These are phyloP conservation scores for Dicentrarchus labrax DNA, from an alignment of 2,113 vertebrate species.

Conservation along the genomic window DNA sequence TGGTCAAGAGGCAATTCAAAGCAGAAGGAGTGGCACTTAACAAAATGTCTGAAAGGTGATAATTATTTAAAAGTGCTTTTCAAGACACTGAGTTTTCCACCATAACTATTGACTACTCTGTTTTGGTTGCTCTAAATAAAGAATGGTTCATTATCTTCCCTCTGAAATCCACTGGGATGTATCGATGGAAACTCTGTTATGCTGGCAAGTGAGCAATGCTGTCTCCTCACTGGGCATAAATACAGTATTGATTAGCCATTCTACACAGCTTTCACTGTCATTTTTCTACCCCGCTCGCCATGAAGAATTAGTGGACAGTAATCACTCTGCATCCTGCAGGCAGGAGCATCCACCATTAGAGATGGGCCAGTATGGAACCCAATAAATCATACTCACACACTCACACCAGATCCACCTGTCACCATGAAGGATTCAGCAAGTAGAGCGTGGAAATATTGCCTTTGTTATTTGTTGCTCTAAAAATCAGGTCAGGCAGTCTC, in stretches of 20 bases:
- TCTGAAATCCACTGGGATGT: conserved; percentile 66
- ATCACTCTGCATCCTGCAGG: conserved; percentile 80
- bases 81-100: conserved; percentile 53
- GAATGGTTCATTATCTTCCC: conserved; percentile 75
- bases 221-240: conserved; percentile 81
- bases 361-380: conserved; percentile 50
- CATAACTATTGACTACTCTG: conserved; percentile 65
- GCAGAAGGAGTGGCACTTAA: conserved; percentile 23
- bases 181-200: conserved; percentile 78
- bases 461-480: conserved; percentile 70
- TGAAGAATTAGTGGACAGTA: conserved; percentile 81
- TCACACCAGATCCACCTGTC: conserved; percentile 61
- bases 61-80: conserved; percentile 68
- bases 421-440: conserved; percentile 74
- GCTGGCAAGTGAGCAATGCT: conserved; percentile 79
- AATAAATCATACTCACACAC: conserved; percentile 73
- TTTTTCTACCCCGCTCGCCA: conserved; percentile 74
- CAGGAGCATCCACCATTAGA: conserved; percentile 76
- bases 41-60: conserved; percentile 40
- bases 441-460: conserved; percentile 64
- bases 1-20: conserved; percentile 41
- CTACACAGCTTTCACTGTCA: conserved; percentile 76
- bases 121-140: conserved; percentile 78
- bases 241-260: conserved; percentile 85
- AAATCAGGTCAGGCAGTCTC: conserved; percentile 61